These are phyloP conservation scores for Greenwoodochromis staneri DNA, from an alignment of 2,113 vertebrate genomes.

Conservation along the genomic window DNA sequence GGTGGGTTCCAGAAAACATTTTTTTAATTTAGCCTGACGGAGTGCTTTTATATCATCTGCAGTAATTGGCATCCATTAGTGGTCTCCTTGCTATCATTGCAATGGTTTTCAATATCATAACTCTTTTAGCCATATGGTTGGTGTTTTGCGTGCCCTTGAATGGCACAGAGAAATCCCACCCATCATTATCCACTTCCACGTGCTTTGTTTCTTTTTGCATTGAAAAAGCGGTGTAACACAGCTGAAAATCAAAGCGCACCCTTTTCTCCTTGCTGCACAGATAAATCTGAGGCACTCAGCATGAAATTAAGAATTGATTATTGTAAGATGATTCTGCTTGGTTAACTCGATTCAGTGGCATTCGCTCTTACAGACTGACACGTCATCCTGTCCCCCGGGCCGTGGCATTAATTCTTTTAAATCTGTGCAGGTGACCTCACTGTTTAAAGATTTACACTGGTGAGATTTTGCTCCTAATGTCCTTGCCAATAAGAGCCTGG, in stretches of 20 bases:
- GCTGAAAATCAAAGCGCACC: slow-evolving; percentile 48
- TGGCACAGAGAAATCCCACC: neutral
- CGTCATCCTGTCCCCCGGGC: slow-evolving; percentile 30
- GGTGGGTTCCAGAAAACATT: neutral
- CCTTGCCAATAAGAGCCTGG: slow-evolving; percentile 37
- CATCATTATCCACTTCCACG: neutral
- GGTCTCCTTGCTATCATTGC: neutral
- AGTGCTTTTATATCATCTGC: neutral
- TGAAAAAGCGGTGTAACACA: neutral
- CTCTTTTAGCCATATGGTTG: neutral
- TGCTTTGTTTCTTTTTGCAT: neutral
- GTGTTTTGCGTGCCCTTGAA: neutral
- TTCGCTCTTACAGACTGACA: slow-evolving; percentile 18
- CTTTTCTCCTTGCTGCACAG: slow-evolving; percentile 31
- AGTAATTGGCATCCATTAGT: neutral
- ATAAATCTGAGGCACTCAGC: slow-evolving; percentile 69
- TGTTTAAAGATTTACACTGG: slow-evolving; percentile 66
- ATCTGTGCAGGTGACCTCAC: slow-evolving; percentile 59
- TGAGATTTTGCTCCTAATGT: slow-evolving; percentile 37
- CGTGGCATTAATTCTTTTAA: slow-evolving; percentile 58
- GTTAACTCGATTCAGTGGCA: slow-evolving; percentile 62
- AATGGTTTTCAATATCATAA: neutral
- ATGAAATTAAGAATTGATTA: slow-evolving; percentile 81
- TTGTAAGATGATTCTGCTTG: slow-evolving; percentile 65
- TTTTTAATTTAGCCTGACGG: neutral